Base-by-base conservation (phyloP, 2,113 vertebrate genomes). In the Tetrao urogallus region DNA sequence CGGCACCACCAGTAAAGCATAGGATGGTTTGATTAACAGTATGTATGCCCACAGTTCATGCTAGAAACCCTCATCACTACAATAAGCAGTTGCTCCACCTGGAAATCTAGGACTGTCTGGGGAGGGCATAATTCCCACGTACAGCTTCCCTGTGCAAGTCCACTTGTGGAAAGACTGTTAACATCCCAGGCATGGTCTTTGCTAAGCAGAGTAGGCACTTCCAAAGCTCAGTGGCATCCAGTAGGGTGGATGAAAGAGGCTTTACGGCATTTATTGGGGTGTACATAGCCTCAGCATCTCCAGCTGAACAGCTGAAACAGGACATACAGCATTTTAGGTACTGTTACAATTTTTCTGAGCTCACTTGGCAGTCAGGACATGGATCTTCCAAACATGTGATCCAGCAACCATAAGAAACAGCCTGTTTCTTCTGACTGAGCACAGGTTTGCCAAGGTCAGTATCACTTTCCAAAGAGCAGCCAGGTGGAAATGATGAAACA, bases 101-200 rank as follows among this genome's bases (percentile, higher is more conserved):
- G 56, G 7, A 83, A 34, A 27, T 67, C 63, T 32, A 56, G 21
- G 30, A 15, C 9, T 67, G 7, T 28, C 7, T 73, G 77, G 28
- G 61, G 40, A 86, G 24, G 36, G 60, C 2, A 3, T 0, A 4
- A 19, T 21, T 70, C 70, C 74, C 4, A 0, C 2, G 12, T 25
- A 58, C 19, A 70, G 9, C 40, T 63, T 54, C 63, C 58, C 19
- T 16, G 4, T 50, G 38, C 22, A 56, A 66, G 18, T 17, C 66
- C 24, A 34, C 6, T 52, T 17, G 32, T 8, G 8, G 18, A 74
- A 89, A 25, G 25, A 28, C 28, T 30, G n/a, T 25, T 32, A 63
- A 28, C 4, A 74, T 28, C 14, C 36, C 32, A 34, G 4, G 36
- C n/a, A 30, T 2, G 18, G 77, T 22, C 70, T 61, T 36, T 79